Base-by-base conservation (phyloP, 2,797 vertebrate species). In the Leucoraja ocellata region DNA sequence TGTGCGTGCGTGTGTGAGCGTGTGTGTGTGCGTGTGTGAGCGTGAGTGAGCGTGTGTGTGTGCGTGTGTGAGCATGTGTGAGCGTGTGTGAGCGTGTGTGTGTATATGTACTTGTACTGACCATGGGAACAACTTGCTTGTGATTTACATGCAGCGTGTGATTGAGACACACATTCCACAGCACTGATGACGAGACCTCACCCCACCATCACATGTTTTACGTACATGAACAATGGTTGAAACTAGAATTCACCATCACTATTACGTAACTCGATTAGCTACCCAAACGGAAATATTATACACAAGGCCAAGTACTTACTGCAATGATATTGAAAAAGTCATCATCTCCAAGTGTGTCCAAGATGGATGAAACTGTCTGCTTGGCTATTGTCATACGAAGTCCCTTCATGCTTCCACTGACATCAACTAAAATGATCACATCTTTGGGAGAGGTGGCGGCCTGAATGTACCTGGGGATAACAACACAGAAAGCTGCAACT, bases 251-350 rank as follows among this genome's bases (percentile, higher is more conserved):
- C 32, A n/a, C n/a, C 61, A 32, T 36, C 58, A 8, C 58, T 61
- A 65, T 61, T 86, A 65, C 32, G 5, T 86, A 65, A 68, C 63
- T 36, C 68, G 18, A 88, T 83, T 32, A 21, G n/a, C 28, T 16
- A 6, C 10, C 5, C 84, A 88, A 68, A 7, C 14, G 58, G n/a
- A 39, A 1, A 88, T 88, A 88, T 88, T 36, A 16, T 88, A 63
- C 18, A 88, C 36, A 68, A 46, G 25, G 46, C 90, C 74, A 54
- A 32, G 11, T 74, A 97, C 98, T 97, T 95, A 99, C 99, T 80
- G 99, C 98, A 73, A 99, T 99, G 94, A 99, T 98, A 95, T 99
- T 99, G 96, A 99, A 99, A 96, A 99, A 99, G 95, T 99, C 99
- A 36, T 99, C 99, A 11, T 99, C 98, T 93, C 99, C 98, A 78